A percentile compares a stretch with the other conserved stretches of the same genome.
phyloP scores from a whole-genome alignment of 2,113 vertebrate genomes.

The Plecturocebus donacophilus region DNA sequence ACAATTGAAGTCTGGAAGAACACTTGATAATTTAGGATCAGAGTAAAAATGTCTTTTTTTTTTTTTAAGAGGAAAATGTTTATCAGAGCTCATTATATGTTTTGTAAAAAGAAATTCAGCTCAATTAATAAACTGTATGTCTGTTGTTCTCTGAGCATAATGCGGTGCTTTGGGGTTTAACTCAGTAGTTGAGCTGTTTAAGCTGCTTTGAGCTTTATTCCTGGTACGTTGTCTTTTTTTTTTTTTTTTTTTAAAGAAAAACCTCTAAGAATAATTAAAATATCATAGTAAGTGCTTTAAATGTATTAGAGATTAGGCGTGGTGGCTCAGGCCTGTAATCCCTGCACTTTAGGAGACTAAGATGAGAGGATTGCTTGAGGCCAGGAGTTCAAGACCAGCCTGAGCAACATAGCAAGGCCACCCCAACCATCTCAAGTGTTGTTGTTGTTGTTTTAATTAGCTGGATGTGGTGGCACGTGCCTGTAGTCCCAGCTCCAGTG shows the following conservation, averaged over 20 bases:
- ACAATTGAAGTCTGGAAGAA: background rate
- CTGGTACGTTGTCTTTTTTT: background rate
- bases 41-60: background rate
- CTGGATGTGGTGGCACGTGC: too few relatives aligned
- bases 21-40: background rate
- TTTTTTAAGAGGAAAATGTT: slow-evolving; percentile 8
- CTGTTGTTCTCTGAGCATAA: background rate
- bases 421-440: too few relatives aligned
- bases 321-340: too few relatives aligned
- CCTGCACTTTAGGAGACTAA: too few relatives aligned
- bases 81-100: background rate
- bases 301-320: background rate
- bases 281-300: background rate
- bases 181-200: background rate
- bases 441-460: too few relatives aligned
- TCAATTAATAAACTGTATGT: background rate
- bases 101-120: background rate
- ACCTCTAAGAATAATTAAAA: background rate
- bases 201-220: background rate
- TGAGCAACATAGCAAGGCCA: too few relatives aligned
- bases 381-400: too few relatives aligned
- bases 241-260: background rate
- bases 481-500: too few relatives aligned
- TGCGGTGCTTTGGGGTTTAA: background rate
- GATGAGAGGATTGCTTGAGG: too few relatives aligned